phyloP scores from a whole-genome alignment of 1,140 invertebrate species.

The Achatina immaculata region DNA sequence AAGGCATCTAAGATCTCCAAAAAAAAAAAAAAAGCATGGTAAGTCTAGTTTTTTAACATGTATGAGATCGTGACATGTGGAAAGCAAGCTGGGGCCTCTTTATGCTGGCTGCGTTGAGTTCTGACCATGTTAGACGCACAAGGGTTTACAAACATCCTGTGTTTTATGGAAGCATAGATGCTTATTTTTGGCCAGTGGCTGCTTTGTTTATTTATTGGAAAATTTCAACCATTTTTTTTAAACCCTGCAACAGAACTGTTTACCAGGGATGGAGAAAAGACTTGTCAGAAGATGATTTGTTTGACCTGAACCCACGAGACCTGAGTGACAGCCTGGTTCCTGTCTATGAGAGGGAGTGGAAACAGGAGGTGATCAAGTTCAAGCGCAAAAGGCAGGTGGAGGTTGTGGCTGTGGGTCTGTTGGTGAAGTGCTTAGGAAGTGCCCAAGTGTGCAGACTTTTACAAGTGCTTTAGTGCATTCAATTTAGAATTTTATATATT shows the following conservation, averaged over 20 bases:
- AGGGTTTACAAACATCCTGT: too few relatives aligned
- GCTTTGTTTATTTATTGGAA: too few relatives aligned
- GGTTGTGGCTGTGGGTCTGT: neutral
- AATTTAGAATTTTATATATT: neutral
- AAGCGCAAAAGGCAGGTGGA: conserved; percentile 34
- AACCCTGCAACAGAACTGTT: conserved; percentile 73
- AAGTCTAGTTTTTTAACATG: too few relatives aligned
- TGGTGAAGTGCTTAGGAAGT: neutral
- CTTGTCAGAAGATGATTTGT: conserved; percentile 86
- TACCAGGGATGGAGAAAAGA: conserved; percentile 85
- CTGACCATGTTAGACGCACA: too few relatives aligned
- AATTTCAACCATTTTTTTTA: neutral
- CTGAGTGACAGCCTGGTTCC: conserved; percentile 84
- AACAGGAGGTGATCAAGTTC: conserved; percentile 66
- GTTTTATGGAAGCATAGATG: too few relatives aligned
- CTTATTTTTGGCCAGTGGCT: too few relatives aligned
- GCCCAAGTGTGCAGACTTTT: neutral
- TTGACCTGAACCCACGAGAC: conserved; percentile 90
- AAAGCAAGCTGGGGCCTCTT: too few relatives aligned
- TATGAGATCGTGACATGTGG: too few relatives aligned
- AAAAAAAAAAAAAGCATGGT: too few relatives aligned
- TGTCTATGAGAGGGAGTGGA: conserved; percentile 88
- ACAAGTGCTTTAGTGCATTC: neutral
- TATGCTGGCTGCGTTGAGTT: too few relatives aligned
- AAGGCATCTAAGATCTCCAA: too few relatives aligned